Evolutionary conservation across 2,888 invertebrate genomes (phyloP), one percentile per base, ranked within the genome.

Genomic region (Microctonus brassicae): DNA sequence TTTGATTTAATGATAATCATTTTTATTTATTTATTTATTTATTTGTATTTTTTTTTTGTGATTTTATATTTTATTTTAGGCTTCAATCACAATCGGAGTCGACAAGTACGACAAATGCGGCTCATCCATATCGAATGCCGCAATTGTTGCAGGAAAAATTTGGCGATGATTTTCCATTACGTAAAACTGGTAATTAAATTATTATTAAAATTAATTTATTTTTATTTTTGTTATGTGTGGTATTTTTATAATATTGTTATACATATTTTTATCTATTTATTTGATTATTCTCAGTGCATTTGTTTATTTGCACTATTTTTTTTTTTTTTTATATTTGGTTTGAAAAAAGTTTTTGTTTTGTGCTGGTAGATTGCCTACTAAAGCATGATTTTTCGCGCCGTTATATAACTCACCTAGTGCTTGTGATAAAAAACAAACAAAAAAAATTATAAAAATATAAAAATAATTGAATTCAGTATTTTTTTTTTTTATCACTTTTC

Each of bases 81-180:
- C 78, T 87, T 64, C 87, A 86, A 70, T 83, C 86, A 7, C 86
- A 87, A 69, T 83, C 87, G 57, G 87, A 87, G 42, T 83, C 86
- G 26, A 76, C 82, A n/a, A 82, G 81, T 66, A 81, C 82, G 47
- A 81, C 83, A 36, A 91, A 91, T 74, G 90, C 90, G 75, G 90
- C 92, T 77, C 93, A 93, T 88, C 93, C 93, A 1, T 93, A 93
- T 88, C 89, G 93, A 82, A 90, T 93, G 88, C 91, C 92, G 55
- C 92, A 92, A 79, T 89, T 92, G 77, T 90, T 89, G 81, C 81
- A 90, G 86, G 85, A 89, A 84, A 89, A 89, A 77, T 90, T 92
- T 78, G 92, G 93, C 76, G 92, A 93, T 74, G 97, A 97, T 90
- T 97, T 96, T 89, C 97, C 97, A 64, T 91, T 98, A 57, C 89